Evolutionary conservation across 2,113 vertebrate genomes (phyloP), one percentile per base, ranked within the genome.

Genomic region (Nesospiza acunhae): DNA sequence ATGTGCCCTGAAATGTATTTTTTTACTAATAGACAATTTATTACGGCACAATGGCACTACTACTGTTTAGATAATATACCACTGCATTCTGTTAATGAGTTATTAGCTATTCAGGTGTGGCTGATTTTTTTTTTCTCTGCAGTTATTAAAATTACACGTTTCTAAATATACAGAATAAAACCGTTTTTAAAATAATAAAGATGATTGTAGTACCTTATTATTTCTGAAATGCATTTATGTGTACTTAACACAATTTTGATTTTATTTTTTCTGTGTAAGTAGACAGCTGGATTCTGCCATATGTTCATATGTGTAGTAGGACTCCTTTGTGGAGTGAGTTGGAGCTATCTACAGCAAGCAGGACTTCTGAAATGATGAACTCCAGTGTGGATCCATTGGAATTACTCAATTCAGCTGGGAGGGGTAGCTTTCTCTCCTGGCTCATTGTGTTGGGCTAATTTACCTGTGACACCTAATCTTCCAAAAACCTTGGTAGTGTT

Each of bases 11-110:
- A 99, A 99, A 99, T 99, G 99, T 99, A 99, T 99, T 99, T 99
- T 99, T 99, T 98, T 99, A 99, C 99, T 99, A 99, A 99, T 99
- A 99, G 99, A 99, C 99, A 97, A 99, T 99, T 99, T 99, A 99
- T 99, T 99, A 99, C 95, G 99, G 99, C 99, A 99, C 99, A 99
- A 98, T 98, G 98, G 98, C 99, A 99, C 98, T 98, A 97, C 98
- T 98, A 99, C 98, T 99, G 98, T 99, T 99, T 99, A 99, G 98
- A 99, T 99, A 99, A 99, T 97, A 98, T 98, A 98, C 98, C 98
- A 99, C 98, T 98, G 99, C 99, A 98, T 99, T 98, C 98, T 98
- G 98, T 98, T 98, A 98, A 99, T 98, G 97, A 97, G 95, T 98
- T 98, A 98, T 97, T 99, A 99, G 98, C 98, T 97, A 97, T 97